Base-by-base conservation (phyloP, 2,888 invertebrate genomes). In the Cephonodes hylas region DNA sequence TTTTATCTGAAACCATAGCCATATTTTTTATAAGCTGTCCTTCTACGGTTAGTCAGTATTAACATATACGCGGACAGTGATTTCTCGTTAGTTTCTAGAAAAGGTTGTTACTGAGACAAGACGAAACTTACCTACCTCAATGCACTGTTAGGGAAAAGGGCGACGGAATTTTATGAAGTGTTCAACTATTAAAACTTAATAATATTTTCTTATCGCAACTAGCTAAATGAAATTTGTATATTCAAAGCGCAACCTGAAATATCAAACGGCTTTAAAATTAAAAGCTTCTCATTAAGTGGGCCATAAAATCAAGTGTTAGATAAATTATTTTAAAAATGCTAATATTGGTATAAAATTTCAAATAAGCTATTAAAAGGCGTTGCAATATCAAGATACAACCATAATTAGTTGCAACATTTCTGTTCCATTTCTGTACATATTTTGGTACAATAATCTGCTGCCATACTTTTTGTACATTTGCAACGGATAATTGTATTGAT, bases 81-180 rank as follows among this genome's bases (percentile, higher is more conserved):
- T 20, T 10, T 20, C 3, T 10, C 20, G 44, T 20, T 44, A 18
- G 8, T 20, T 44, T 44, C 18, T 27, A 10, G 4, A n/a, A 8
- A 3, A 1, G 10, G 27, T 18, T 53, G 18, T 8, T 5, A 53
- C 31, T 31, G 3, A 27, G 10, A 18, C 15, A 8, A 7, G 18
- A 27, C 10, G 31, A 3, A 27, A 20, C 31, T 59, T 59, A 59
- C 58, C 58, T 59, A 59, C 58, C 58, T 44, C 58, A 59, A 59
- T 59, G 25, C 27, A 18, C 20, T 38, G 13, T 27, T 31, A 18
- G 22, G 25, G 44, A 25, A 27, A 13, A 20, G 22, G 25, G 58
- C 27, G 58, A 59, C 58, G 58, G 58, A 42, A 22, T 53, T 10
- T 53, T 31, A 53, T 18, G 15, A 27, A 53, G 31, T 15, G 27